Conservation (phyloP, 2,888 invertebrate species). For the Drosophila buzzatii region DNA sequence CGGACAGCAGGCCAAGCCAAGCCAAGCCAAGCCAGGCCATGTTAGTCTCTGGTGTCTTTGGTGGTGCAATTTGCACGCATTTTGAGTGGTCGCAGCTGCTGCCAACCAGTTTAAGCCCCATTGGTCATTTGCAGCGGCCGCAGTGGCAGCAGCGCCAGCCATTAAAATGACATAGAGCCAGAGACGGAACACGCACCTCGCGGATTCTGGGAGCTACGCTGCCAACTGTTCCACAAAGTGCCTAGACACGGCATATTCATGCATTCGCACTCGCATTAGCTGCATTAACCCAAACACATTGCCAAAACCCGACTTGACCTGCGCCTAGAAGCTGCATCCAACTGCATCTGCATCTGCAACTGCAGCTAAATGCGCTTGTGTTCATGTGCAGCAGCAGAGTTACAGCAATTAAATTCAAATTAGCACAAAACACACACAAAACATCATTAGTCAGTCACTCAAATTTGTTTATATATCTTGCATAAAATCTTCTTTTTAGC, state of each 20-base stretch:
- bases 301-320: constrained; percentile 27
- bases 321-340: neutral
- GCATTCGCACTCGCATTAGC: constrained; percentile 27
- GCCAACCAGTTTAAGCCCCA: constrained; percentile 75
- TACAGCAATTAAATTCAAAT: constrained; percentile 84
- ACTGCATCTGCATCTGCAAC: neutral
- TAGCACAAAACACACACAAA: constrained; percentile 70
- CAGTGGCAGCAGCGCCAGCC: constrained; percentile 61
- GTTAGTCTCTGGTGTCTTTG: constrained; percentile 19
- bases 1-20: constrained; percentile 47
- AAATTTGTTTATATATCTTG: constrained; percentile 36
- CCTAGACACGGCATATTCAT: constrained; percentile 16
- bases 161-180: constrained; percentile 77
- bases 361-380: constrained; percentile 45
- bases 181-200: constrained; percentile 53
- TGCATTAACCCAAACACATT: constrained; percentile 69
- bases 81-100: constrained; percentile 69
- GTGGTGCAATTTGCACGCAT: constrained; percentile 72
- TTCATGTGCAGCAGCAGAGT: constrained; percentile 49
- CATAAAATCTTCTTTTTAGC: neutral
- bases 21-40: too few species aligned
- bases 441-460: constrained; percentile 47
- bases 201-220: constrained; percentile 29
- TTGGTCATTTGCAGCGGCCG: constrained; percentile 76
- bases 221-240: constrained; percentile 24